Evolutionary conservation across 2,113 vertebrate species (phyloP), one percentile per base, ranked within the genome.

Genomic region (Ibidorhyncha struthersii): DNA sequence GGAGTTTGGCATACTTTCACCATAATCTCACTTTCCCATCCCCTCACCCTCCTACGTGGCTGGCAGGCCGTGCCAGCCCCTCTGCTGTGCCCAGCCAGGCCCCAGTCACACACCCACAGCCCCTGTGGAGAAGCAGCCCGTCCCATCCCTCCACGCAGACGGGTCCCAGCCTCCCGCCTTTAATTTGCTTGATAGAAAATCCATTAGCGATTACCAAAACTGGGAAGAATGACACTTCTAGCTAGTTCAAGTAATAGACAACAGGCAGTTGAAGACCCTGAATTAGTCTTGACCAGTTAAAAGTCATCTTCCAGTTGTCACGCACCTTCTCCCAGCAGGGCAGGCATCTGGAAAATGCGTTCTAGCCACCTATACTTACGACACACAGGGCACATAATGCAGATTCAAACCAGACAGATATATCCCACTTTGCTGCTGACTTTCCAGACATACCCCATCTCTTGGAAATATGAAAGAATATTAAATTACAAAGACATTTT

Each of bases 131-230:
- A 76, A 83, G 30, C 72, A 70, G 55, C 61, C 19, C 0, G 0
- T 27, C 27, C 19, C 0, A 0, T 27, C 27, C 53, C 30, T 82
- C 65, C n/a, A 26, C 0, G 0, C 41, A 61, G 32, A 13, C 38
- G 10, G 30, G 12, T 49, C 50, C 36, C 30, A 40, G 49, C 18
- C 23, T 76, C 34, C 30, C 38, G 49, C 18, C 23, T 76, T 30
- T 8, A 19, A 70, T 34, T 36, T 34, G 14, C 52, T 43, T 16
- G 29, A 7, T 3, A 30, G 63, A 66, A 77, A 86, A 61, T 12
- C 4, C 12, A 34, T 2, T 8, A 53, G 8, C 59, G 10, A 27
- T 49, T 49, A 81, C 59, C 10, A 49, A 40, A 65, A 41, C 30
- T 22, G 49, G 36, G 30, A 53, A 38, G 7, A 89, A 66, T 2